A percentile compares a stretch with the other conserved stretches of the same genome.
Conservation (phyloP, 2,797 vertebrate genomes). For the Astyanax mexicanus region DNA sequence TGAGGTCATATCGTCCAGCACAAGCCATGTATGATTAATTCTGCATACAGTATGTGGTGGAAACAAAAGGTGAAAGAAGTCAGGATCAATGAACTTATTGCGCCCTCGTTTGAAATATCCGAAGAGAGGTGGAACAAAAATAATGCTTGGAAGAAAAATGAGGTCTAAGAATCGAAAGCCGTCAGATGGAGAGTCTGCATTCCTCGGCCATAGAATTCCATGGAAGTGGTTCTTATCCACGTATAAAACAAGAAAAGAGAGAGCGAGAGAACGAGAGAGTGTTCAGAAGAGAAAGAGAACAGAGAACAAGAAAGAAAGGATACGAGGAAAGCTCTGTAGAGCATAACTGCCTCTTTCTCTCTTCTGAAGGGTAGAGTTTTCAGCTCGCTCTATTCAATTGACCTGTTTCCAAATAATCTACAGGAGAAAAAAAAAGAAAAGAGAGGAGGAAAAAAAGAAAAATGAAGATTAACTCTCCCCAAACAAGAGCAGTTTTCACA, state of each 20-base stretch:
- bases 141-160: slow-evolving; percentile 54
- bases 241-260: no score
- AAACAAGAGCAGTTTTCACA: slow-evolving; percentile 93
- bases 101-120: slow-evolving; percentile 56
- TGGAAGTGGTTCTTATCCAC: slow-evolving; percentile 64
- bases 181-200: slow-evolving; percentile 69
- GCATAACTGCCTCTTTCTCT: slow-evolving; percentile 76
- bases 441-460: slow-evolving; percentile 72
- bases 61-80: slow-evolving; percentile 51
- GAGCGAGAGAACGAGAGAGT: slow-evolving; percentile 50
- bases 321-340: slow-evolving; percentile 70
- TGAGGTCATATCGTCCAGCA: no score
- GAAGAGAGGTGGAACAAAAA: slow-evolving; percentile 36
- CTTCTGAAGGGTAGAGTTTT: slow-evolving; percentile 83
- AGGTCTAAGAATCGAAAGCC: slow-evolving; percentile 69
- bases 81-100: slow-evolving; percentile 54
- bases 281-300: slow-evolving; percentile 45
- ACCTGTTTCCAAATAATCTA: slow-evolving; percentile 95
- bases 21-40: slow-evolving; percentile 3
- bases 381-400: slow-evolving; percentile 87
- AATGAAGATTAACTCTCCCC: slow-evolving; percentile 87
- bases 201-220: slow-evolving; percentile 67
- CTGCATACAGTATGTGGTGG: neutral
- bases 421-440: slow-evolving; percentile 72
- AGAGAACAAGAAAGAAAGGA: slow-evolving; percentile 29